phyloP scores from a whole-genome alignment of 2,797 vertebrate genomes.

The Anguilla pacifica region DNA sequence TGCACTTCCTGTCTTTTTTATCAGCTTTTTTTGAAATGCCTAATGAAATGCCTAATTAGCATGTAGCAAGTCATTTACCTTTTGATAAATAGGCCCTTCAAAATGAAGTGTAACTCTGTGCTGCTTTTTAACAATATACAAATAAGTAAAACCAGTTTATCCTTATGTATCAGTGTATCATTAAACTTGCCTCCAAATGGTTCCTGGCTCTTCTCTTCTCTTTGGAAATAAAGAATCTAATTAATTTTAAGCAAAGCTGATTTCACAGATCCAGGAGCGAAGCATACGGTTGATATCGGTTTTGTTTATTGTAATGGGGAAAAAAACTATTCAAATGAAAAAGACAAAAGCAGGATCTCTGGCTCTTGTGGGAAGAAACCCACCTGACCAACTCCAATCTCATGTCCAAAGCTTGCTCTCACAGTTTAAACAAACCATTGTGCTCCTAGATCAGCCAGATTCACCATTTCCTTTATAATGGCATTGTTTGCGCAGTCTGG shows the following conservation, averaged over 20 bases:
- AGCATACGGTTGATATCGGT: not conserved
- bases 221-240: slow-evolving; percentile 11
- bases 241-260: not conserved
- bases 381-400: slow-evolving; percentile 6
- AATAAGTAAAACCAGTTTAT: not conserved
- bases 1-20: not conserved
- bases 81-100: not conserved
- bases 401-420: slow-evolving; percentile 10
- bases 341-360: not conserved
- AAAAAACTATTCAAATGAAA: not conserved
- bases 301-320: slow-evolving; percentile 25
- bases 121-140: not conserved
- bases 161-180: not conserved
- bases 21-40: not conserved
- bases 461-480: not conserved
- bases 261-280: not conserved
- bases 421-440: slow-evolving; percentile 29
- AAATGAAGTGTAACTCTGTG: not conserved
- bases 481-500: slow-evolving; percentile 14
- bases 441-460: not conserved
- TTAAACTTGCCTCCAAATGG: not conserved
- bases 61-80: not conserved
- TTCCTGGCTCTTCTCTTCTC: not conserved
- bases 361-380: not conserved
- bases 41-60: not conserved